Conservation (phyloP, 2,113 vertebrate genomes). For the Gobio gobio region DNA sequence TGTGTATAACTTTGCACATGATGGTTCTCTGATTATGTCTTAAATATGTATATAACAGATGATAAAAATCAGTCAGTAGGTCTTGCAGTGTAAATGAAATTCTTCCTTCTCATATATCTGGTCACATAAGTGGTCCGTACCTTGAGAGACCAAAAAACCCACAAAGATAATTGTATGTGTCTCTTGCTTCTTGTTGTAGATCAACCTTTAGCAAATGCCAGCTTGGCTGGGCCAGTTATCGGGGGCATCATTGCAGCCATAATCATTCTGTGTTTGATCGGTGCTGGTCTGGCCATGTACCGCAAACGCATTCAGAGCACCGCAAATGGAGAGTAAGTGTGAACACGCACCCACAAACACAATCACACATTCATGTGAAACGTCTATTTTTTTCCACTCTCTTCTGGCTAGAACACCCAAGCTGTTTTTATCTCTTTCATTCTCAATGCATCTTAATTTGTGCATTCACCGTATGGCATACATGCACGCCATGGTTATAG, state of each 20-base stretch:
- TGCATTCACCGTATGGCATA: neutral
- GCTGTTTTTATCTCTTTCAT: slow-evolving; percentile 21
- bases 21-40: neutral
- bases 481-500: neutral
- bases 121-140: neutral
- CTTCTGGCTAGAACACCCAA: slow-evolving; percentile 15
- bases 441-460: slow-evolving; percentile 28
- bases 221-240: slow-evolving; percentile 74
- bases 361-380: slow-evolving; percentile 9
- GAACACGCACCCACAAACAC: slow-evolving; percentile 6
- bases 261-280: slow-evolving; percentile 70
- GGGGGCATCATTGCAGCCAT: slow-evolving; percentile 81
- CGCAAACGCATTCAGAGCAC: slow-evolving; percentile 70
- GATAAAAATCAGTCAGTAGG: neutral
- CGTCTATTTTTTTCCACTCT: neutral
- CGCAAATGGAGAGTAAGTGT: slow-evolving; percentile 79
- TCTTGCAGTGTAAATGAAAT: neutral
- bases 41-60: neutral
- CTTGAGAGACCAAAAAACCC: neutral
- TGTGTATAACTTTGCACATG: neutral
- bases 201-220: slow-evolving; percentile 58
- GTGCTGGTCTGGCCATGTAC: slow-evolving; percentile 72
- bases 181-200: neutral
- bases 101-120: neutral
- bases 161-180: neutral